These are phyloP conservation scores for Siphlonurus alternatus DNA, from an alignment of 2,888 invertebrate genomes.

Conservation along the genomic window DNA sequence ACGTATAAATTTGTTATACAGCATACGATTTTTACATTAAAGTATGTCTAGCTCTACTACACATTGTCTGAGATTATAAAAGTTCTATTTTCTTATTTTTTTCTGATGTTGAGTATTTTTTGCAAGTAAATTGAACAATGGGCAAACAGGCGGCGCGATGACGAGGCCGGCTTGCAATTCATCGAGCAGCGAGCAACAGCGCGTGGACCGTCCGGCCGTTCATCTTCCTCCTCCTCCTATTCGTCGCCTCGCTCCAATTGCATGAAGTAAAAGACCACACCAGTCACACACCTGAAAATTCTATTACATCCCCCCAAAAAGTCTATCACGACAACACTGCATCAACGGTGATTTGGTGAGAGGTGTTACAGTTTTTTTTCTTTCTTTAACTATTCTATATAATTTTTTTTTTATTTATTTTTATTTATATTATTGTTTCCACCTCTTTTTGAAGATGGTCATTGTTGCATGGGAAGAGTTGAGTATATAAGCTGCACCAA, in stretches of 20 bases:
- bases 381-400: too few relatives aligned
- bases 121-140: background rate
- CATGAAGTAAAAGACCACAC: background rate
- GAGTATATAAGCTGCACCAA: background rate
- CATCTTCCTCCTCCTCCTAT: too few relatives aligned
- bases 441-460: background rate
- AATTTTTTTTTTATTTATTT: too few relatives aligned
- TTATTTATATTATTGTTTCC: background rate
- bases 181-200: background rate
- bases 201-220: background rate
- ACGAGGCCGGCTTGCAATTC: background rate
- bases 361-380: background rate
- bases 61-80: background rate
- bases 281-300: background rate
- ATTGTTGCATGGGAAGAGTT: background rate
- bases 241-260: background rate
- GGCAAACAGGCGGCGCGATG: background rate
- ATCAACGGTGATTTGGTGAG: background rate
- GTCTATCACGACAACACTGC: background rate
- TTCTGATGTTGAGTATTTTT: background rate
- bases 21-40: background rate
- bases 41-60: background rate
- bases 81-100: too few relatives aligned
- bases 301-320: background rate
- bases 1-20: background rate